phyloP scores from a whole-genome alignment of 2,797 vertebrate genomes.

The Neostethus bicornis region DNA sequence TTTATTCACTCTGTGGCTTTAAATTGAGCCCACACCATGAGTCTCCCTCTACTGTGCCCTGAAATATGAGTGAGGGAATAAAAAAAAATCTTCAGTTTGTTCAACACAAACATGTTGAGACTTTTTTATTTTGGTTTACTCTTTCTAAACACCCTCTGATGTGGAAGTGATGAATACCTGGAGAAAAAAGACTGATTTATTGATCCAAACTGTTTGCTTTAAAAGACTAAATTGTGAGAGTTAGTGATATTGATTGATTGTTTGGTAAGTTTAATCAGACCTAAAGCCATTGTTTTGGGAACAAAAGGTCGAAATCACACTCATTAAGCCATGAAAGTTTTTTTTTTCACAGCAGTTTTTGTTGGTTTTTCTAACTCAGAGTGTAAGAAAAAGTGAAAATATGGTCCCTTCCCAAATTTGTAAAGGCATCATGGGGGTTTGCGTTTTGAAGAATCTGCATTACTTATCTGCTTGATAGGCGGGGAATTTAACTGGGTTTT shows the following conservation, averaged over 20 bases:
- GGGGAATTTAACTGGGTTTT: constrained; percentile 19
- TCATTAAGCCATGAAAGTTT: too few relatives aligned
- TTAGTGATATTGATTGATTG: constrained; percentile 3
- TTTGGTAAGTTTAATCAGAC: constrained; percentile 1
- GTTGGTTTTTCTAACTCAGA: constrained; percentile 1
- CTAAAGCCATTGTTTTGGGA: neutral
- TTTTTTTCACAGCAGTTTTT: neutral
- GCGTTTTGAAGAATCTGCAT: constrained; percentile 22
- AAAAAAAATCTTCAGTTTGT: too few relatives aligned
- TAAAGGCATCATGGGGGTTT: constrained; percentile 12
- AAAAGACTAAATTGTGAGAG: neutral
- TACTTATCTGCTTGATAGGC: constrained; percentile 36
- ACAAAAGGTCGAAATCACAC: constrained; percentile 2
- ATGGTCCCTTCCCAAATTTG: constrained; percentile 18
- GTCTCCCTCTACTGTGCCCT: too few relatives aligned
- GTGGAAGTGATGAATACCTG: too few relatives aligned
- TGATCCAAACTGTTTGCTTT: neutral
- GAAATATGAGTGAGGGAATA: too few relatives aligned
- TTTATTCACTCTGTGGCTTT: too few relatives aligned
- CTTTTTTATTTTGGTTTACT: too few relatives aligned
- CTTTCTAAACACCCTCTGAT: too few relatives aligned
- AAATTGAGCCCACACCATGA: too few relatives aligned
- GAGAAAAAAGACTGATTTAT: too few relatives aligned
- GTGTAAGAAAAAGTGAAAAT: constrained; percentile 11
- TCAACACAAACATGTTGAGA: too few relatives aligned